phyloP scores from a whole-genome alignment of 2,113 vertebrate genomes.

The Dinomys branickii region DNA sequence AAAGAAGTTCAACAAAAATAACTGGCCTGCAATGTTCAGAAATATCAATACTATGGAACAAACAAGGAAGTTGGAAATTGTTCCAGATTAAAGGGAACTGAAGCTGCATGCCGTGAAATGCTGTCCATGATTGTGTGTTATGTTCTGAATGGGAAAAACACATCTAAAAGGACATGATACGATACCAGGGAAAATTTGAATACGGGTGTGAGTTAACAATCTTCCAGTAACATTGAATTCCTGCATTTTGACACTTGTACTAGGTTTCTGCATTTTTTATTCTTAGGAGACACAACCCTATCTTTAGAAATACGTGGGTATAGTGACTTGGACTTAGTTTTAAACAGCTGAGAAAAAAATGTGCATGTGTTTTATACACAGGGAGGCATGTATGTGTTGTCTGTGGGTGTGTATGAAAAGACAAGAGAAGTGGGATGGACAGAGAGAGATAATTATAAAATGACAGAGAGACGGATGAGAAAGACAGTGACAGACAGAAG shows the following conservation, averaged over 20 bases:
- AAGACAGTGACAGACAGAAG: too few relatives aligned
- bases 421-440: not conserved
- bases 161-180: rapidly evolving
- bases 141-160: not conserved
- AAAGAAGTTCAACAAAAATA: not conserved
- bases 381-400: not conserved
- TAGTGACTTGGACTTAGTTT: too few relatives aligned
- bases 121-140: not conserved
- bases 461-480: not conserved
- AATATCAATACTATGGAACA: not conserved
- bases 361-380: not conserved
- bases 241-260: too few relatives aligned
- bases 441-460: not conserved
- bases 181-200: too few relatives aligned
- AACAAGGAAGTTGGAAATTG: not conserved
- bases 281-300: not conserved
- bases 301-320: not conserved
- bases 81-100: not conserved
- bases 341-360: not conserved
- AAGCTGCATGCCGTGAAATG: rapidly evolving
- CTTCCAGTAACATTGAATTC: too few relatives aligned
- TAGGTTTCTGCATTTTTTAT: too few relatives aligned
- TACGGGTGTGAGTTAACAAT: too few relatives aligned
- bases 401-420: not conserved
- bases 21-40: not conserved